phyloP scores from a whole-genome alignment of 35 echinoderm and acorn worm genomes.

The Stichopus chloronotus region DNA sequence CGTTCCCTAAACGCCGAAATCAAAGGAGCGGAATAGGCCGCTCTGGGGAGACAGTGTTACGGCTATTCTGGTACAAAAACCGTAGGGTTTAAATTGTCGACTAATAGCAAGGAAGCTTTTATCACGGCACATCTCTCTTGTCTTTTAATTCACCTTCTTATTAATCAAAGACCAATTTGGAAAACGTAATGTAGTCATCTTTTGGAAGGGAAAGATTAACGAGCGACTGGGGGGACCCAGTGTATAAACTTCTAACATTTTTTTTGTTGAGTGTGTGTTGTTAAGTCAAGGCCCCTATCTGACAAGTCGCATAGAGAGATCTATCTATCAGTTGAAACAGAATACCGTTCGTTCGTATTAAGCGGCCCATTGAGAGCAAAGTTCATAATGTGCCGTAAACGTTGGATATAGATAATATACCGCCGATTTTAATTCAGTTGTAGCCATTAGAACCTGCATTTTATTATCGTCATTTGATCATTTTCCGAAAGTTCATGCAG shows the following conservation, averaged over 20 bases:
- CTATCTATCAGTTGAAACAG: slow-evolving; percentile 34
- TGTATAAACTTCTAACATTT: neutral
- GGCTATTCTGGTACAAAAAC: neutral
- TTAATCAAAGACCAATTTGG: slow-evolving; percentile 48
- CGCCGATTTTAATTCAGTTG: neutral
- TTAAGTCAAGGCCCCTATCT: slow-evolving; percentile 28
- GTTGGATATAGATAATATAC: neutral
- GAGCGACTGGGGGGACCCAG: neutral
- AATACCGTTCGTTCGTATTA: slow-evolving; percentile 21
- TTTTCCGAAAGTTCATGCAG: too few species aligned
- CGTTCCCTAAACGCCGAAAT: slow-evolving; percentile 19
- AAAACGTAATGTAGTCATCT: slow-evolving; percentile 21
- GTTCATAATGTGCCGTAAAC: neutral
- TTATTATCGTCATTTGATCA: too few species aligned
- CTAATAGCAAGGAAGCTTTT: neutral
- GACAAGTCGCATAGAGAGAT: slow-evolving; percentile 20
- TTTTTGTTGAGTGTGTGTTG: neutral
- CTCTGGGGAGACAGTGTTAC: slow-evolving; percentile 38
- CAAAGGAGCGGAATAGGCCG: neutral
- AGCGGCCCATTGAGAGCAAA: slow-evolving; percentile 20
- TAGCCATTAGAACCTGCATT: too few species aligned
- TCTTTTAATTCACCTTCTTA: neutral
- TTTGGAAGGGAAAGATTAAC: slow-evolving; percentile 27
- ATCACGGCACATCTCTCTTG: neutral
- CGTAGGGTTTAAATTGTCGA: neutral